Percentiles rank a stretch among this genome's conserved stretches.
Evolutionary conservation across 2,888 invertebrate species (phyloP).

Genomic region (Eupithecia abbreviata): DNA sequence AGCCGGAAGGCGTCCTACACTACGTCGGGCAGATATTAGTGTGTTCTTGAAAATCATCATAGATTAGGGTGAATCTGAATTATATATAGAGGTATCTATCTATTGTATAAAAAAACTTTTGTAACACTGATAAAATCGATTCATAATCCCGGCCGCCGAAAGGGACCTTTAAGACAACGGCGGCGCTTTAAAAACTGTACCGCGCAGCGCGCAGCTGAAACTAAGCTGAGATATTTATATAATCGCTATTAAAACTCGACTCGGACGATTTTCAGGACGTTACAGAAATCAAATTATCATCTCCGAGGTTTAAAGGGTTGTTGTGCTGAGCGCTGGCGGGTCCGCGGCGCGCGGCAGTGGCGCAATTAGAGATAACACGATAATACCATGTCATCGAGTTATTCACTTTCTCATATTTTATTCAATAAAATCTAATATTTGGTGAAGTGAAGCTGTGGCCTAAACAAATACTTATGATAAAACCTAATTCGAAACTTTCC

Average conservation of each 20-base stretch:
- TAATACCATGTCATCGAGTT: background rate
- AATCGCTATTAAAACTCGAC: conserved; percentile 32
- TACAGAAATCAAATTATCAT: conserved; percentile 36
- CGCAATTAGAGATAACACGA: conserved; percentile 10
- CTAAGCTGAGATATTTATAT: conserved; percentile 30
- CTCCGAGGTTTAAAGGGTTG: conserved; percentile 29
- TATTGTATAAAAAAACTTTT: no score
- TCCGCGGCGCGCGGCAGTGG: conserved; percentile 10
- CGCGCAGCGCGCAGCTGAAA: background rate
- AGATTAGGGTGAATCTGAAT: no score
- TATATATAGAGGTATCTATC: no score
- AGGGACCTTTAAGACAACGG: background rate
- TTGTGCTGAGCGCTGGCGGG: conserved; percentile 8
- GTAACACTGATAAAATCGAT: no score
- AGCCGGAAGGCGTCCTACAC: no score
- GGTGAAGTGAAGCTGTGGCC: no score
- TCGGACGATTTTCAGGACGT: conserved; percentile 33
- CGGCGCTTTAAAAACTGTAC: background rate
- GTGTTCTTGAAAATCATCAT: no score
- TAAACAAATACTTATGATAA: background rate
- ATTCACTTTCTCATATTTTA: background rate
- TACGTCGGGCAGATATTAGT: no score
- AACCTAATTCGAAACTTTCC: background rate
- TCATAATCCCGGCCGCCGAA: no score
- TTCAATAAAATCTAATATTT: background rate